phyloP scores from a whole-genome alignment of 2,888 invertebrate species.

The Lathronympha strigana region DNA sequence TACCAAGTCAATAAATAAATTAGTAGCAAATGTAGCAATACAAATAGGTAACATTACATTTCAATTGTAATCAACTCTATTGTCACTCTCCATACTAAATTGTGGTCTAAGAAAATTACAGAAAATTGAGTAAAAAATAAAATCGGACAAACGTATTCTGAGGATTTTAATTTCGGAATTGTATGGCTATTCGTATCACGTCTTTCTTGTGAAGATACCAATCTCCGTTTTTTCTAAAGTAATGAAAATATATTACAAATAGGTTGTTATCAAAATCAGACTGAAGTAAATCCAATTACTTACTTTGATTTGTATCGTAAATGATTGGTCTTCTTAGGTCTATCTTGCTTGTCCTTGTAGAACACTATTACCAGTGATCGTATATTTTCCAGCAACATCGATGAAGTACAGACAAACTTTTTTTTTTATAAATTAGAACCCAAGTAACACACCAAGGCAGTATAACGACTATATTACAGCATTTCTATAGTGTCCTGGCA shows the following conservation, averaged over 20 bases:
- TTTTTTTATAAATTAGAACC: no score
- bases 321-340: background rate
- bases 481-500: no score
- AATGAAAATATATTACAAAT: background rate
- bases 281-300: background rate
- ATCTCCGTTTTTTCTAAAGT: background rate
- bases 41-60: slow-evolving; percentile 10
- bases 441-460: no score
- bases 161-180: background rate
- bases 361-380: background rate
- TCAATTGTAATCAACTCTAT: slow-evolving; percentile 23
- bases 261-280: background rate
- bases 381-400: no score
- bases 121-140: slow-evolving; percentile 13
- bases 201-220: background rate
- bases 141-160: background rate
- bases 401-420: no score
- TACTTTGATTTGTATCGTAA: background rate
- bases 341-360: no score
- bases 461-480: no score
- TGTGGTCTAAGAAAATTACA: background rate
- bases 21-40: slow-evolving; percentile 3
- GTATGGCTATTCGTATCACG: background rate
- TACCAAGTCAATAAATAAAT: slow-evolving; percentile 2
- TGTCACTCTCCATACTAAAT: background rate